Base-by-base conservation (phyloP, 2,797 vertebrate species). In the Crenuchus spilurus region DNA sequence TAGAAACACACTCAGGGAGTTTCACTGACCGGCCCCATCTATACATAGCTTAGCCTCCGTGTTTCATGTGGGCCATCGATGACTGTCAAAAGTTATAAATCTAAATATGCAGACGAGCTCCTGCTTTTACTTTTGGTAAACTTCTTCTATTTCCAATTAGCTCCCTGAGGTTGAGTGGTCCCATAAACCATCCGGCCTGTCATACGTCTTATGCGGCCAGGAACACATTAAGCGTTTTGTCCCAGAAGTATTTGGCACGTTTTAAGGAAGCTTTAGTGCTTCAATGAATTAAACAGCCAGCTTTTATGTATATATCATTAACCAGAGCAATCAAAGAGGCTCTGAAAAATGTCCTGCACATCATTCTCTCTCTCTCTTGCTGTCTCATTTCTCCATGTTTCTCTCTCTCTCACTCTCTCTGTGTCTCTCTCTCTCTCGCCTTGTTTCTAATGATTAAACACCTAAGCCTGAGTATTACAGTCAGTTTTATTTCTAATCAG, bases 21-120 rank as follows among this genome's bases (percentile, higher is more conserved):
- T 39, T 61, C 20, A 49, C n/a, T 51, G 44, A 31, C 69, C 44
- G 39, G n/a, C 20, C 2, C 55, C 2, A 44, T 1, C 44, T 71
- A 71, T 61, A 61, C 61, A 71, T 71, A 71, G 54, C 44, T n/a
- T 18, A 35, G 68, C 30, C 1, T n/a, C 20, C 14, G n/a, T 49
- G 28, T 39, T 64, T 64, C 16, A 64, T 64, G 39, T 22, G n/a
- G 37, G 35, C 33, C 35, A 58, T 54, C 54, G 46, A 18, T 46
- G 41, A 46, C 2, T 30, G 41, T 44, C 61, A 64, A 28, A 31
- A 42, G 6, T 30, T 28, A 46, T 64, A 46, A 10, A 64, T 64
- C 16, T n/a, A 10, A 44, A 31, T 18, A 64, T 28, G 61, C 39
- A 28, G 30, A 46, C 18, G 7, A 26, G 39, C 26, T 64, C 20